These are phyloP conservation scores for Vulpes lagopus DNA, from an alignment of 2,113 vertebrate genomes.

Conservation along the genomic window DNA sequence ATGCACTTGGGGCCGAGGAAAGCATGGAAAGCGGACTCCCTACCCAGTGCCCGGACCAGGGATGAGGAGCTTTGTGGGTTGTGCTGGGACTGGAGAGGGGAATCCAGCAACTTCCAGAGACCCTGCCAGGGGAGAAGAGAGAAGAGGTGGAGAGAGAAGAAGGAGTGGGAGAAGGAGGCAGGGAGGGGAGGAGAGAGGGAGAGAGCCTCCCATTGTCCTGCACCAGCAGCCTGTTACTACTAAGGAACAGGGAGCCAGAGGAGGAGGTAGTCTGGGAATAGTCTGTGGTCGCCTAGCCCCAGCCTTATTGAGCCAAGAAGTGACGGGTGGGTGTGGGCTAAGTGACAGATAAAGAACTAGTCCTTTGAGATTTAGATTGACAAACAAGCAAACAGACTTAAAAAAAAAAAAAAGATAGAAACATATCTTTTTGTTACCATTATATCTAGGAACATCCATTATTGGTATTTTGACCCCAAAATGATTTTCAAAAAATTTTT, in stretches of 20 bases:
- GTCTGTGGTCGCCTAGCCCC: neutral
- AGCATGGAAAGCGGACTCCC: neutral
- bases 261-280: accelerated
- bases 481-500: neutral
- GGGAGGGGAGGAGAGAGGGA: too few species aligned
- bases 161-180: neutral
- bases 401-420: too few species aligned
- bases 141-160: neutral
- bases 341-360: neutral
- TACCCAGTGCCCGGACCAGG: neutral
- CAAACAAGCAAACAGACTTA: neutral
- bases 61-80: neutral
- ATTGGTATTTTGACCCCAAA: neutral
- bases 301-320: neutral
- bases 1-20: neutral
- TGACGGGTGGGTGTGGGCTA: too few species aligned
- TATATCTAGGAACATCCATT: neutral
- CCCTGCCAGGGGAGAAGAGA: too few species aligned
- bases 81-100: neutral
- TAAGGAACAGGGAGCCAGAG: neutral
- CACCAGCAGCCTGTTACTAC: too few species aligned
- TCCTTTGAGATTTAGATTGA: neutral
- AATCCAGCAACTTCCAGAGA: neutral
- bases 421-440: neutral
- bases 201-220: neutral